Evolutionary conservation across 2,797 vertebrate genomes (phyloP).

Genomic region (Clarias pachynema): DNA sequence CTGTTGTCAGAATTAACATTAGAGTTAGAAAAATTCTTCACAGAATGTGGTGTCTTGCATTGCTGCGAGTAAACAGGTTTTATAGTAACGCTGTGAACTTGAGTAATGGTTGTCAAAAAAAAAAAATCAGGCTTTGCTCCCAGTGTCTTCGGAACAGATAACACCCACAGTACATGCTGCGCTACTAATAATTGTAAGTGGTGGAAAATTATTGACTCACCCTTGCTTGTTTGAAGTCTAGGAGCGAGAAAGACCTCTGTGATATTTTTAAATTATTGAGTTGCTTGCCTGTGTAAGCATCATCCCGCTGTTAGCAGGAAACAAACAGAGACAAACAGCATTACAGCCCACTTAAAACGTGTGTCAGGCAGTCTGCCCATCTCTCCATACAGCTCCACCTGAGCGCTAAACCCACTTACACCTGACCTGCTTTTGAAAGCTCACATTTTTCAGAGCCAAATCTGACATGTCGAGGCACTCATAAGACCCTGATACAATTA

Average conservation of each 20-base stretch:
- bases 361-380: constrained; percentile 53
- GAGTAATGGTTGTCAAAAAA: neutral
- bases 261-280: constrained; percentile 47
- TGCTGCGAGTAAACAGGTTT: constrained; percentile 1
- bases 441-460: constrained; percentile 63
- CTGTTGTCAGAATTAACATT: neutral
- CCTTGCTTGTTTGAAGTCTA: constrained; percentile 27
- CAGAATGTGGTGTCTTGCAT: neutral
- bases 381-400: constrained; percentile 53
- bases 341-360: constrained; percentile 59
- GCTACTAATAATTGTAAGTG: constrained; percentile 33
- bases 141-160: constrained; percentile 12
- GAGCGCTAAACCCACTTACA: constrained; percentile 69
- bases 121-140: neutral
- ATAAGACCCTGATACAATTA: constrained; percentile 67
- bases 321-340: constrained; percentile 50
- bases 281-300: constrained; percentile 18
- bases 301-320: constrained; percentile 32
- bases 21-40: neutral
- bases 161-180: constrained; percentile 11
- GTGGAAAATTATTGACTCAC: constrained; percentile 32
- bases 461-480: constrained; percentile 54
- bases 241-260: constrained; percentile 25
- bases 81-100: neutral
- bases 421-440: constrained; percentile 58